Evolutionary conservation across 1,140 invertebrate species (phyloP), one percentile per base, ranked within the genome.

Genomic region (Anadara kagoshimensis): DNA sequence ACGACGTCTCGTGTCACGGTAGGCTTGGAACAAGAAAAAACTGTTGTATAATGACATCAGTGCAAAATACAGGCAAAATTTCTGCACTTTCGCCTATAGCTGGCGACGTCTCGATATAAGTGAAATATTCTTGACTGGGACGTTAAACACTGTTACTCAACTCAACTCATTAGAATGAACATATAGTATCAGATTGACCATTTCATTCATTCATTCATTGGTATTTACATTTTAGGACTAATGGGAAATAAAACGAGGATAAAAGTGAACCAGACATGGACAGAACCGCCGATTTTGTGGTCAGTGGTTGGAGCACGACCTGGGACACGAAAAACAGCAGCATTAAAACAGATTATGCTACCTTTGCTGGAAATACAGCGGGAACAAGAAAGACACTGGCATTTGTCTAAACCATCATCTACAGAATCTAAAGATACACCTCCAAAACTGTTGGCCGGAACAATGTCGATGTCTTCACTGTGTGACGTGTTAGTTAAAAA

Each of bases 201-300:
- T n/a, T n/a, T n/a, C n/a, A n/a, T 36, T 29, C 16, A 62, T 7
- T 26, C n/a, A 5, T 44, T 14, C 5, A 18, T 7, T 44, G 14
- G 11, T 57, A 29, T 10, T 57, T 57, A 16, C 43, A 22, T 54
- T 66, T 20, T 69, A 81, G 79, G 62, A 24, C 57, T 81, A 22
- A 73, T 81, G 70, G 79, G 79, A 12, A 70, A 53, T 10, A 73
- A 74, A 47, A 78, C 76, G n/a, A 73, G 51, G 7, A 75, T 81
- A 5, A 73, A 70, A 47, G 79, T 79, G 59, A 75, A 81, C 66
- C 51, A 59, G 3, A 51, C 45, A 0, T 81, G 79, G 79, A 67
- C 49, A 49, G 79, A 81, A 51, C 76, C 79, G 1, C 74, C 79
- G 10, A 66, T 81, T 14, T 18, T 81, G 22, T 81, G 79, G 79